Evolutionary conservation across 1,140 invertebrate genomes (phyloP), one percentile per base, ranked within the genome.

Genomic region (Vanessa tameamea): DNA sequence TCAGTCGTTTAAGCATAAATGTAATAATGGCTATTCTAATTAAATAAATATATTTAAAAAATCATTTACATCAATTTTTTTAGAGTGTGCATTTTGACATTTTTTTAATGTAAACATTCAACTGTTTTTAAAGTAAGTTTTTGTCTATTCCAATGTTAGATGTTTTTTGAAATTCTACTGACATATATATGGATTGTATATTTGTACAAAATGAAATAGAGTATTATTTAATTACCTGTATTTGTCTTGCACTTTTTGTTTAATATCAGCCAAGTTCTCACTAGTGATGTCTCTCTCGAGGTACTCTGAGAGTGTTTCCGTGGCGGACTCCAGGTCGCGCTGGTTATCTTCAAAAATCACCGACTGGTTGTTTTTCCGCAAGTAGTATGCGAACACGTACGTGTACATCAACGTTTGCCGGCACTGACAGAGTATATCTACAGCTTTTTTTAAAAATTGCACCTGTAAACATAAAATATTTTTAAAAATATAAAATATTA

Each of bases 291-390:
- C 98, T 89, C 98, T 94, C 94, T 99, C 99, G 75, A 99, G 95
- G 94, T 99, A 99, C 94, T 99, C 98, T 23, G 98, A 99, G 68
- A 99, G 94, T 78, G 96, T 98, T 94, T 99, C 99, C 9, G 98
- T 99, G 68, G 98, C 98, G 84, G 96, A 97, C 93, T 99, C 98
- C 74, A 99, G 94, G 95, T 99, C 99, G 88, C 97, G 97, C 94
- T 99, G 99, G 95, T 99, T 99, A 91, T 99, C 98, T 94, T 99
- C 98, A 94, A 99, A 99, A 86, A 99, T 99, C 90, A 98, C 97
- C 83, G 98, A 99, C 93, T 99, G 98, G 94, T 99, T 99, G 94
- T 99, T 99, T 94, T 98, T 99, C 87, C 96, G 95, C 84, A 99
- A 95, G 91, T 99, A 99, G 93, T 98, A 99, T 82, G 99, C 99